Evolutionary conservation across 2,888 invertebrate species (phyloP).

Genomic region (Athalia rosae): DNA sequence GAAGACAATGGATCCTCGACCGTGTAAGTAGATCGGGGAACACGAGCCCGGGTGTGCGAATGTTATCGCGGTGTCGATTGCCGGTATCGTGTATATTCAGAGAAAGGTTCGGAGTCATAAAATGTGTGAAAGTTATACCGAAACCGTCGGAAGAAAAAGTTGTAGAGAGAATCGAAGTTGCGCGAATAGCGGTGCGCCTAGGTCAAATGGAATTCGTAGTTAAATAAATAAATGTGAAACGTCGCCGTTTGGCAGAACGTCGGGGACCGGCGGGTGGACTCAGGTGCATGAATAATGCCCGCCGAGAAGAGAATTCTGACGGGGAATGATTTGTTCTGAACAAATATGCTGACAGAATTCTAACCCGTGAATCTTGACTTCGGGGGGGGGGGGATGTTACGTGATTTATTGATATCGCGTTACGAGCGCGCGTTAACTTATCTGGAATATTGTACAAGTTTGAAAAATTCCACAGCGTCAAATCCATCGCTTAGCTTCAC

Average conservation of each 20-base stretch:
- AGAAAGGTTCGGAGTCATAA: too few species aligned
- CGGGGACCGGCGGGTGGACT: constrained; percentile 16
- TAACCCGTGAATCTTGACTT: constrained; percentile 9
- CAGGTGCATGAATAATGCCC: constrained; percentile 27
- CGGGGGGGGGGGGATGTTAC: constrained; percentile 1
- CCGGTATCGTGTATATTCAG: too few species aligned
- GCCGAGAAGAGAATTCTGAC: constrained; percentile 2
- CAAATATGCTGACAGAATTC: constrained; percentile 27
- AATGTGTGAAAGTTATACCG: neutral
- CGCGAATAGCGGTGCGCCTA: neutral
- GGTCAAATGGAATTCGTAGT: constrained; percentile 19
- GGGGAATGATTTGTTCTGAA: constrained; percentile 28
- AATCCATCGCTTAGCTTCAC: neutral
- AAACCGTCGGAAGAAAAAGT: neutral
- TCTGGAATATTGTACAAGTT: neutral
- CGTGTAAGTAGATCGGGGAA: too few species aligned
- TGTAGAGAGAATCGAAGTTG: neutral
- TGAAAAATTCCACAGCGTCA: neutral
- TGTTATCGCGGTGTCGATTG: too few species aligned
- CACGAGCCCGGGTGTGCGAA: too few species aligned
- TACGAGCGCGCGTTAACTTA: neutral
- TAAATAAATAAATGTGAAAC: constrained; percentile 35
- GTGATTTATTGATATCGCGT: constrained; percentile 16
- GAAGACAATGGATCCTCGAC: too few species aligned
- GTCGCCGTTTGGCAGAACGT: constrained; percentile 1